These are phyloP conservation scores for Spilosoma lubricipeda DNA, from an alignment of 2,888 invertebrate genomes.

Conservation along the genomic window DNA sequence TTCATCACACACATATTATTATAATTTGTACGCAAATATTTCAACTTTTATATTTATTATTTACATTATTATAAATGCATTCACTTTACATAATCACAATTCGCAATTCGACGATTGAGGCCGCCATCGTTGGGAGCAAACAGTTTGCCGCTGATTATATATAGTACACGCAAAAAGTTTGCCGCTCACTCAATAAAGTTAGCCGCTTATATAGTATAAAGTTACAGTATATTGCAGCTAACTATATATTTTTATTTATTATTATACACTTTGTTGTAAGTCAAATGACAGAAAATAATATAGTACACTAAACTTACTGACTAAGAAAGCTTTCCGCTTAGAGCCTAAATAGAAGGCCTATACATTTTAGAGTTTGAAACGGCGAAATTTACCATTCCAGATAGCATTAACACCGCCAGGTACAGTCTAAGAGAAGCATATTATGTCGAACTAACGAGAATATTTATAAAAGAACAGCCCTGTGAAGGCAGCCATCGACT, in stretches of 20 bases:
- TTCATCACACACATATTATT: slow-evolving; percentile 17
- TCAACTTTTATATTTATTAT: slow-evolving; percentile 33
- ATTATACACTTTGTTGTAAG: background rate
- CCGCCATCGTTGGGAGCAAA: slow-evolving; percentile 4
- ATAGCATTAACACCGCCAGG: background rate
- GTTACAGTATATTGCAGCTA: background rate
- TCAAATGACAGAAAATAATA: background rate
- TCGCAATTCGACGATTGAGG: background rate
- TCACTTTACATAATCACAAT: slow-evolving; percentile 35
- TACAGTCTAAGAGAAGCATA: background rate
- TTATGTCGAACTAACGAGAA: background rate
- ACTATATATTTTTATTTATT: background rate
- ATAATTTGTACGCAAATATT: slow-evolving; percentile 19
- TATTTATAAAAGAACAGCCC: background rate
- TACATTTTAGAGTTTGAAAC: background rate
- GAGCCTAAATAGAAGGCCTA: background rate
- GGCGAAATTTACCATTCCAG: background rate
- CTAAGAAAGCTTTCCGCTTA: slow-evolving; percentile 1
- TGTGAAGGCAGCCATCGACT: background rate
- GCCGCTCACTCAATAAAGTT: slow-evolving; percentile 12
- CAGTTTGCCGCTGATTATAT: slow-evolving; percentile 19
- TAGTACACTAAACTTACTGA: background rate
- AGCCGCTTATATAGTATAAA: background rate
- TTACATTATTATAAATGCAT: slow-evolving; percentile 48
- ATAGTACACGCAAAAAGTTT: background rate